phyloP scores from a whole-genome alignment of 2,888 invertebrate species.

The Venusia cambrica region DNA sequence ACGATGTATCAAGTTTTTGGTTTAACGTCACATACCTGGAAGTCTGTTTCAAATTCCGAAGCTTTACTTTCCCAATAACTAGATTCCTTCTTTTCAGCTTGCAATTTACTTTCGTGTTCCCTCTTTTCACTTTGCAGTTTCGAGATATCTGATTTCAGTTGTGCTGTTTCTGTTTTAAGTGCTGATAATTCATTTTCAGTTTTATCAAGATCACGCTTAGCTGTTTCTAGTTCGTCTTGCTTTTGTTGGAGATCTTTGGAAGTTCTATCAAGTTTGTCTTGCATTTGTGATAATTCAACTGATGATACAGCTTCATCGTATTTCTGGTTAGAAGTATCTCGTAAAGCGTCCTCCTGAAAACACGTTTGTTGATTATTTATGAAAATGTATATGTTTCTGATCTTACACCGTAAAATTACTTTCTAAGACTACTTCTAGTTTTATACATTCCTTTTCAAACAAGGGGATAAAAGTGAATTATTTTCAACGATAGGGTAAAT shows the following conservation, averaged over 20 bases:
- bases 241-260: constrained; percentile 59
- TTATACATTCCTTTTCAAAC: too few species aligned
- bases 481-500: too few species aligned
- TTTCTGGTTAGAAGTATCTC: constrained; percentile 69
- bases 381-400: too few species aligned
- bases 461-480: too few species aligned
- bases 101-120: constrained; percentile 83
- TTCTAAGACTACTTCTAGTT: too few species aligned
- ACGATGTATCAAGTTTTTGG: too few species aligned
- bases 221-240: constrained; percentile 51
- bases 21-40: constrained; percentile 67
- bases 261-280: constrained; percentile 63
- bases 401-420: too few species aligned
- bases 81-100: constrained; percentile 82
- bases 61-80: constrained; percentile 84
- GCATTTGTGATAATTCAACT: constrained; percentile 73
- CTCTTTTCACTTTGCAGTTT: constrained; percentile 78
- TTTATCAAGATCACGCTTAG: constrained; percentile 59
- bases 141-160: constrained; percentile 64
- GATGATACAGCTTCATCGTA: constrained; percentile 72
- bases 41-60: constrained; percentile 81
- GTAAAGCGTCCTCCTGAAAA: constrained; percentile 64
- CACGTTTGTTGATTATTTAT: too few species aligned
- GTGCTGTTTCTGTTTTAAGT: constrained; percentile 62
- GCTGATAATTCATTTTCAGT: constrained; percentile 70